phyloP scores from a whole-genome alignment of 2,888 invertebrate genomes.

The Antheraea yamamai region DNA sequence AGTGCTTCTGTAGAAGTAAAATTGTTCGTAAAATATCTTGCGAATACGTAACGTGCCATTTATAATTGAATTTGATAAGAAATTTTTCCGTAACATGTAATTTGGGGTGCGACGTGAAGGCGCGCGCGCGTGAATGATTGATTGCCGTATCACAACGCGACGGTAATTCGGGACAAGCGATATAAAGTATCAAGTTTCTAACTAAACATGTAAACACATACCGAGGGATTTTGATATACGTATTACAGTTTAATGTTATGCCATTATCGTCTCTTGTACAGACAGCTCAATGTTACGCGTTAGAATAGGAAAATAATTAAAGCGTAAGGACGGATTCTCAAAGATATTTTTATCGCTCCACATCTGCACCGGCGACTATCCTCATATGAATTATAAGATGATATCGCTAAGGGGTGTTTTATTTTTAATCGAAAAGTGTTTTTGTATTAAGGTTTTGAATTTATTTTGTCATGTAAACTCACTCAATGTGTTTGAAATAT shows the following conservation, averaged over 20 bases:
- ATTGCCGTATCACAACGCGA: constrained; percentile 30
- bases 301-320: neutral
- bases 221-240: neutral
- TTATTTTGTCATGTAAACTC: too few relatives aligned
- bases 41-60: constrained; percentile 3
- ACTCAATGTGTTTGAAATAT: too few relatives aligned
- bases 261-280: neutral
- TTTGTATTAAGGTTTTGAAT: too few relatives aligned
- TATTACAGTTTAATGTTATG: neutral
- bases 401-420: too few relatives aligned
- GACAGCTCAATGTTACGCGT: neutral
- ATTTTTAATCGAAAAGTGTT: too few relatives aligned
- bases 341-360: neutral
- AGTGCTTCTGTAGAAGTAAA: neutral
- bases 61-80: constrained; percentile 12
- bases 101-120: constrained; percentile 25
- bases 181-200: constrained; percentile 32
- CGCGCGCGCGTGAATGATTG: constrained; percentile 34
- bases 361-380: neutral
- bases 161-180: constrained; percentile 27
- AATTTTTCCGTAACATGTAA: constrained; percentile 24
- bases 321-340: neutral
- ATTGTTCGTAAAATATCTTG: neutral
- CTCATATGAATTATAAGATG: too few relatives aligned
- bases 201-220: constrained; percentile 21